Percentiles rank a stretch among this genome's conserved stretches.
phyloP scores from a whole-genome alignment of 2,888 invertebrate genomes.

The Sminthurinus aureus region DNA sequence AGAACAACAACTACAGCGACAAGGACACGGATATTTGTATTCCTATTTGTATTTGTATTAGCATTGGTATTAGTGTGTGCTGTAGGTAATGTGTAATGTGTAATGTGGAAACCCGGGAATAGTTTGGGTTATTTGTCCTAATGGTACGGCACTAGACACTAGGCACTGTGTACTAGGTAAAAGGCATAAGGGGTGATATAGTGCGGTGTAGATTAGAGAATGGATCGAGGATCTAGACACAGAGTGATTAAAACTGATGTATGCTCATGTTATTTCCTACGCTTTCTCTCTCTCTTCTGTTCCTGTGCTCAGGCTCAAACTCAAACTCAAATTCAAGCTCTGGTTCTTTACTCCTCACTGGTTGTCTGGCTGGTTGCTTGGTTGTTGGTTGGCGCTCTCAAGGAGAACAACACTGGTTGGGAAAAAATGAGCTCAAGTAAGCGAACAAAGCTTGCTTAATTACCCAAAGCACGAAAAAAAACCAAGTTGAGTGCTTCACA shows the following conservation, averaged over 20 bases:
- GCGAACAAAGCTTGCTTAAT: conserved; percentile 60
- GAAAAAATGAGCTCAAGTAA: conserved; percentile 59
- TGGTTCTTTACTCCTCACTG: too few species aligned
- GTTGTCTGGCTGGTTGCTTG: too few species aligned
- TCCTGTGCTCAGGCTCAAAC: too few species aligned
- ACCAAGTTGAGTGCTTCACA: conserved; percentile 60
- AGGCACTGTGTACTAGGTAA: too few species aligned
- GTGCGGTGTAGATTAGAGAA: conserved; percentile 55
- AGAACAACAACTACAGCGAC: conserved; percentile 13
- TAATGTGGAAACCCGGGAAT: conserved; percentile 15
- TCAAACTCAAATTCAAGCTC: too few species aligned
- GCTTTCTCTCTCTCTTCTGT: too few species aligned
- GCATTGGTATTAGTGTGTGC: conserved; percentile 10
- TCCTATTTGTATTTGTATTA: background rate
- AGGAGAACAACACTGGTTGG: conserved; percentile 39
- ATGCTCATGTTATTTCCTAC: conserved; percentile 53
- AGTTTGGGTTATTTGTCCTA: conserved; percentile 44
- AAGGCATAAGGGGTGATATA: conserved; percentile 48
- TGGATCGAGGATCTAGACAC: conserved; percentile 55
- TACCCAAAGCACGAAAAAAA: conserved; percentile 59
- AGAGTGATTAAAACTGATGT: conserved; percentile 59
- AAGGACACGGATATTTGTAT: conserved; percentile 4
- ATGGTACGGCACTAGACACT: conserved; percentile 28
- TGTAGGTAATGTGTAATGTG: conserved; percentile 25
- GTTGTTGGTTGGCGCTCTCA: conserved; percentile 7